Base-by-base conservation (phyloP, 1,140 invertebrate species). In the Drosophila novamexicana region DNA sequence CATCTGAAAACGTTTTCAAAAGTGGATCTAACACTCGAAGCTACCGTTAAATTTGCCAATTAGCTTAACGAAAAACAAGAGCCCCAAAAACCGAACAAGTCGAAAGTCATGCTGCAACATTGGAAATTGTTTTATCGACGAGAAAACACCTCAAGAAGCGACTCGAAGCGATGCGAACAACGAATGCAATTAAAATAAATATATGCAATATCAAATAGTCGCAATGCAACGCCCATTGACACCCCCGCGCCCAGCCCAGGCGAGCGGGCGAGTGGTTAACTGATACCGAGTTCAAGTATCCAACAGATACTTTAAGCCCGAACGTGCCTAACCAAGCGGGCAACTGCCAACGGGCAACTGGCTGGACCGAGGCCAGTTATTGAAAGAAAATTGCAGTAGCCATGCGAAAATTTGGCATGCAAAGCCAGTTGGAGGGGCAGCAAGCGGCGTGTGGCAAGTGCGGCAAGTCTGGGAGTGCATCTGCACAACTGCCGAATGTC, bases 111-210 rank as follows among this genome's bases (percentile, higher is more conserved):
- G 50, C 47, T 16, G 34, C 6, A 18, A 44, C 14, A 34, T 10
- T 44, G 42, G 32, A 59, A 22, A 32, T 45, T 59, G 29, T 45
- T 59, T 59, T 45, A 34, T 59, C 54, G 18, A n/a, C 5, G 12
- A 14, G 36, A 18, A 32, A 62, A 58, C 58, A 37, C 16, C 70
- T 44, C 40, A 49, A 47, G 50, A 64, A 54, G 39, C 49, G 14
- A 37, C 52, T 37, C 40, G 18, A 34, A 29, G 36, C 53, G 40
- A 22, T 62, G 59, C 22, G 50, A 64, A 34, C 37, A 49, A 14
- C 44, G 53, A 70, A 52, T 81, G 79, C 79, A 86, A 88, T 86
- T 86, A 88, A 86, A 79, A 67, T 81, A 82, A 86, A 88, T 88
- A 74, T 86, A 83, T 88, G 82, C 83, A 79, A 61, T 56, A 71